Percentiles rank a stretch among this genome's conserved stretches.
Evolutionary conservation across 2,797 vertebrate species (phyloP).

Genomic region (Phrynocephalus forsythii): DNA sequence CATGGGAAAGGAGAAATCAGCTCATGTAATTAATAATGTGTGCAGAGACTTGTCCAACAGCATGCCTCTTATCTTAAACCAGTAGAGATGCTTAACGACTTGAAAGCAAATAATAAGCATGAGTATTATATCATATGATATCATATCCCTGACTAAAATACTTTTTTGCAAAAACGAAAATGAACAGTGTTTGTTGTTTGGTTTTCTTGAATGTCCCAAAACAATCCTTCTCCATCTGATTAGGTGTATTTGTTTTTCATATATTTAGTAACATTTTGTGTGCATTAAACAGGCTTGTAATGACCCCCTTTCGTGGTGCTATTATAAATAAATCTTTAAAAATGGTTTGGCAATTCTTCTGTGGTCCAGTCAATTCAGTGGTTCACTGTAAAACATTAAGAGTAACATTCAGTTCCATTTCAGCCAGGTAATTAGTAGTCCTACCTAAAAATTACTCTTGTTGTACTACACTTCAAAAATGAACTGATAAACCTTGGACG

Average conservation of each 20-base stretch:
- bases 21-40: too few relatives aligned
- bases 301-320: neutral
- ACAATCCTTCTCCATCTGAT: neutral
- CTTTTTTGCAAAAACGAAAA: neutral
- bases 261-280: neutral
- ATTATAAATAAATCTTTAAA: conserved; percentile 1
- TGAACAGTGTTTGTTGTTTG: neutral
- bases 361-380: neutral
- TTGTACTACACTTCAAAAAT: neutral
- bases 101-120: neutral
- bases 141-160: too few relatives aligned
- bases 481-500: conserved; percentile 18
- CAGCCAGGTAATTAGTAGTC: conserved; percentile 15
- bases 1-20: too few relatives aligned
- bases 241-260: neutral
- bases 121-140: neutral
- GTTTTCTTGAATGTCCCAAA: neutral
- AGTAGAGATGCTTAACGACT: neutral
- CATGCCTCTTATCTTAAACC: too few relatives aligned
- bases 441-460: conserved; percentile 10
- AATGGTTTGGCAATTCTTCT: conserved; percentile 14
- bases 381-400: conserved; percentile 28
- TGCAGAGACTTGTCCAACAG: too few relatives aligned
- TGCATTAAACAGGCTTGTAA: neutral
- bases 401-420: neutral